Percentiles rank a stretch among this genome's conserved stretches.
phyloP scores from a whole-genome alignment of 37 sponge, comb jelly and placozoan species.

The Agelas oroides region DNA sequence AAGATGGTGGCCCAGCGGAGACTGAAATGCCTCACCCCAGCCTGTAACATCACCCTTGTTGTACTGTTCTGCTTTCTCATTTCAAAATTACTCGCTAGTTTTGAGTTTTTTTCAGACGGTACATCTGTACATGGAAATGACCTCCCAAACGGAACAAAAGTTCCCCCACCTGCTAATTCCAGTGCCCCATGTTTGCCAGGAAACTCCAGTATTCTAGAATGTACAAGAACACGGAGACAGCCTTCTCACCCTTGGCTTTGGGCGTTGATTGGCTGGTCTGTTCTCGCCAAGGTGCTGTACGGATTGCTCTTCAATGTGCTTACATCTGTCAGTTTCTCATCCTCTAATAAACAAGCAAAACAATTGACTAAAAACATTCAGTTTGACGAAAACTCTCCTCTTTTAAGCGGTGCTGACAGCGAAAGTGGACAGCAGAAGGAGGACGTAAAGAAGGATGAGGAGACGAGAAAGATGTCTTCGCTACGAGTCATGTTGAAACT shows the following conservation, averaged over 20 bases:
- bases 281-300: conserved; percentile 4
- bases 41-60: neutral
- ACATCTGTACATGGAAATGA: conserved; percentile 11
- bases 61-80: conserved; percentile 11
- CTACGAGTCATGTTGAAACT: neutral
- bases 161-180: no score
- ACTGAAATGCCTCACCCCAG: neutral
- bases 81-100: conserved; percentile 31
- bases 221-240: neutral
- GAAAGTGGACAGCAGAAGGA: no score
- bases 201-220: no score
- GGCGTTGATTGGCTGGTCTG: conserved; percentile 44
- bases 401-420: no score
- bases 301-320: neutral
- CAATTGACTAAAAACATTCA: no score
- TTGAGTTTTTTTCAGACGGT: conserved; percentile 48
- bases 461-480: neutral
- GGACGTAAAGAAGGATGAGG: neutral
- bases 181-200: no score
- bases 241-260: conserved; percentile 56
- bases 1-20: neutral
- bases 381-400: no score
- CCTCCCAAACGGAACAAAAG: neutral
- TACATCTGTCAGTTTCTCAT: neutral
- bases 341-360: no score